Evolutionary conservation across 2,888 invertebrate species (phyloP).

Genomic region (Eremobia ochroleuca): DNA sequence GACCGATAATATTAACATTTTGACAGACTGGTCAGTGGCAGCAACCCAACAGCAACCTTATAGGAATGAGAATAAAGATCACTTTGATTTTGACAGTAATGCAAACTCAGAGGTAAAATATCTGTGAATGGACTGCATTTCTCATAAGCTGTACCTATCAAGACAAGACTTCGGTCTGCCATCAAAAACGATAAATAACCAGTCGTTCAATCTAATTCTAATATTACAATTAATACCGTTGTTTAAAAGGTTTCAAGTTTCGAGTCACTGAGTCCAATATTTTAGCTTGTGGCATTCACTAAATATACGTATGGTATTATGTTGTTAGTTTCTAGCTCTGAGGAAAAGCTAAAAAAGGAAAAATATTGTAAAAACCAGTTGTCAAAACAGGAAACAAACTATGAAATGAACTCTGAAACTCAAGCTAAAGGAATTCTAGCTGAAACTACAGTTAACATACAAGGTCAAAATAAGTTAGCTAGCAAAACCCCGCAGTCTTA

Average conservation of each 20-base stretch:
- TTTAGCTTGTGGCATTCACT: neutral
- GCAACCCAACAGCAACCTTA: too few relatives aligned
- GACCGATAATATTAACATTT: too few relatives aligned
- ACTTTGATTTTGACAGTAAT: too few relatives aligned
- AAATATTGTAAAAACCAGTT: neutral
- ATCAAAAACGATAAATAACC: neutral
- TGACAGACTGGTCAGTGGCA: too few relatives aligned
- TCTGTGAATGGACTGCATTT: neutral
- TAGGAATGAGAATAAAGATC: too few relatives aligned
- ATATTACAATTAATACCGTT: constrained; percentile 5
- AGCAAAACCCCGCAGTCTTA: neutral
- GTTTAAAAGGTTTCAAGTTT: neutral
- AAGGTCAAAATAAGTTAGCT: neutral
- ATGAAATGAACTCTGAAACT: neutral
- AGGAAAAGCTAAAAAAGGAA: constrained; percentile 17
- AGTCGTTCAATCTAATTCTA: constrained; percentile 2
- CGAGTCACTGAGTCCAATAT: neutral
- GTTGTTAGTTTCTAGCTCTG: neutral
- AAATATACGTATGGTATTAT: neutral
- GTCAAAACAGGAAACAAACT: neutral
- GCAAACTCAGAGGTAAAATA: too few relatives aligned
- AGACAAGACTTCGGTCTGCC: neutral
- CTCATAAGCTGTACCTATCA: neutral
- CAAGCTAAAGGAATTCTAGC: neutral
- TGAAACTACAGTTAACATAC: neutral